Conservation (phyloP, 2,113 vertebrate genomes). For the Psittacara wagleri region DNA sequence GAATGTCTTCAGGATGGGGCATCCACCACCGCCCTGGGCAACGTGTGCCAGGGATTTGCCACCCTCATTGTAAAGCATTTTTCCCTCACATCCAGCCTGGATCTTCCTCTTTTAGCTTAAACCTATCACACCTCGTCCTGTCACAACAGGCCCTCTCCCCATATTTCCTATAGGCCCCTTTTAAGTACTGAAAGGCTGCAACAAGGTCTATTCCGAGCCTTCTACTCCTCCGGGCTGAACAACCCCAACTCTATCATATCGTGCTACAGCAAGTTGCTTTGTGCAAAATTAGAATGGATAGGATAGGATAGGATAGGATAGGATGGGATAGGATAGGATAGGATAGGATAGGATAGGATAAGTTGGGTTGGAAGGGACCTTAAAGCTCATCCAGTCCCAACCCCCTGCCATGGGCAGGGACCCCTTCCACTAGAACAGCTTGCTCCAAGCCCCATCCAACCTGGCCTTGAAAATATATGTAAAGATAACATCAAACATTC, state of each 20-base stretch:
- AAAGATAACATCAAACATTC: fast-evolving
- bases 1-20: neutral
- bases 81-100: neutral
- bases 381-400: neutral
- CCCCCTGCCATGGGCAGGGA: neutral
- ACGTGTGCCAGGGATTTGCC: neutral
- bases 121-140: neutral
- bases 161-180: neutral
- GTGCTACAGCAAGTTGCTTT: fast-evolving
- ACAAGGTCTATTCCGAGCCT: neutral
- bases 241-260: neutral
- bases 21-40: neutral
- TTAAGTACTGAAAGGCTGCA: neutral
- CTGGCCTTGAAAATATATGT: neutral
- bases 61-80: neutral
- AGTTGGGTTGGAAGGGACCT: too few species aligned
- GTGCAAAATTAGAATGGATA: neutral
- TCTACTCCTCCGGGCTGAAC: neutral
- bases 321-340: too few species aligned
- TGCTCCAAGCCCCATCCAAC: neutral
- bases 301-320: too few species aligned
- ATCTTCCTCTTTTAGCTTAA: neutral
- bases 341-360: too few species aligned
- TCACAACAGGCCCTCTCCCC: neutral
- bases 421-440: neutral